Percentiles rank a stretch among this genome's conserved stretches.
Evolutionary conservation across 2,113 vertebrate genomes (phyloP).

Genomic region (Raja brachyura): DNA sequence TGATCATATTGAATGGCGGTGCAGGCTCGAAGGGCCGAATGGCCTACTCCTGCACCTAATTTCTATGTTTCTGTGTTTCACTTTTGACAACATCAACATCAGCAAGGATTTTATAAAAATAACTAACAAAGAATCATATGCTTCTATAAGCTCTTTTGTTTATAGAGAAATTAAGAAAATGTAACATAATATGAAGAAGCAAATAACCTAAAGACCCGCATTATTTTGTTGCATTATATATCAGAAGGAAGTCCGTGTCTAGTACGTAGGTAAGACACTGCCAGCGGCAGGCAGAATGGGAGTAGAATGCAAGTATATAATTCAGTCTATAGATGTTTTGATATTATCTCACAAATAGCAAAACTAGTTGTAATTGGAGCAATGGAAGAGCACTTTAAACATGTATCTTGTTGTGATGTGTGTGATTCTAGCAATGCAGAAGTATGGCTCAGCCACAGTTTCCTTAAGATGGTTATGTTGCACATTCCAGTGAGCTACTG

Average conservation of each 20-base stretch:
- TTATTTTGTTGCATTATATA: too few relatives aligned
- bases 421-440: not conserved
- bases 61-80: too few relatives aligned
- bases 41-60: too few relatives aligned
- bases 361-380: not conserved
- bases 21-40: too few relatives aligned
- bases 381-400: not conserved
- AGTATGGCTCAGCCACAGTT: not conserved
- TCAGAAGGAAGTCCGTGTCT: too few relatives aligned
- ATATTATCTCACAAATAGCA: not conserved
- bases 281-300: too few relatives aligned
- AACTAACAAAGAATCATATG: not conserved
- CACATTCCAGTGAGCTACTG: not conserved
- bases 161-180: too few relatives aligned
- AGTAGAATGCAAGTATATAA: not conserved
- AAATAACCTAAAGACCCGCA: too few relatives aligned
- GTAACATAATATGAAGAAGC: too few relatives aligned
- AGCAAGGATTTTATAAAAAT: not conserved
- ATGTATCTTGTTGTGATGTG: not conserved
- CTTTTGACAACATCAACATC: not conserved
- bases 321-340: not conserved
- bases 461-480: not conserved
- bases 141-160: not conserved
- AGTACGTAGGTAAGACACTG: too few relatives aligned
- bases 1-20: too few relatives aligned